phyloP scores from a whole-genome alignment of 2,113 vertebrate species.

The Tenebrosternarchus preto region DNA sequence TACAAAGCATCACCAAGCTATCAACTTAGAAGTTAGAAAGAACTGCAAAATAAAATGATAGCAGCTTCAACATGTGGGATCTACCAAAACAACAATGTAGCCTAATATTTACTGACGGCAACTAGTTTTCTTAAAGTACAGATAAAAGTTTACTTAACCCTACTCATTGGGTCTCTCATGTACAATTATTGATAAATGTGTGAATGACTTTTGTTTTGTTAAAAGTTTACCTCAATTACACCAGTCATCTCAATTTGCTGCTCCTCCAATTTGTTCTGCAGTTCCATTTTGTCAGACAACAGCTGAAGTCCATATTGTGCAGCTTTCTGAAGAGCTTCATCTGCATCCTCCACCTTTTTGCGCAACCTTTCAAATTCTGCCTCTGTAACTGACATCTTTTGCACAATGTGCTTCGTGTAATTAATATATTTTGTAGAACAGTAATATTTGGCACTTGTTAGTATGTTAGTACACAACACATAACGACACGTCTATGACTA shows the following conservation, averaged over 20 bases:
- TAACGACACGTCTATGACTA: too few species aligned
- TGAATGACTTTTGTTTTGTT: neutral
- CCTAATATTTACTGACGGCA: too few species aligned
- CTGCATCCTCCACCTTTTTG: conserved; percentile 78
- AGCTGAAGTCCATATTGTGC: conserved; percentile 89
- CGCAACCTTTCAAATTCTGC: conserved; percentile 74
- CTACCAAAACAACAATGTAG: too few species aligned
- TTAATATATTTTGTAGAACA: neutral
- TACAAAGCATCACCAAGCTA: too few species aligned
- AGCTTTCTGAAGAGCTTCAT: conserved; percentile 82
- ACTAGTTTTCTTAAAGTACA: too few species aligned
- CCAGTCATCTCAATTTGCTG: conserved; percentile 81
- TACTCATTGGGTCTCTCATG: too few species aligned
- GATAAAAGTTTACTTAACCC: too few species aligned
- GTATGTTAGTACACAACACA: too few species aligned
- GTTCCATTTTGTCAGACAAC: conserved; percentile 82
- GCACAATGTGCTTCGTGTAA: neutral
- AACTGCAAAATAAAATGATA: too few species aligned
- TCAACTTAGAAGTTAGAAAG: too few species aligned
- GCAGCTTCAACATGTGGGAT: too few species aligned
- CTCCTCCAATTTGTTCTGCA: conserved; percentile 86
- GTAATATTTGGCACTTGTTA: too few species aligned
- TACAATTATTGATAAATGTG: neutral
- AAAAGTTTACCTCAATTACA: conserved; percentile 76
- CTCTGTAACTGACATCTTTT: conserved; percentile 66